These are phyloP conservation scores for Emydoidea blandingii DNA, from an alignment of 2,797 vertebrate genomes.

Conservation along the genomic window DNA sequence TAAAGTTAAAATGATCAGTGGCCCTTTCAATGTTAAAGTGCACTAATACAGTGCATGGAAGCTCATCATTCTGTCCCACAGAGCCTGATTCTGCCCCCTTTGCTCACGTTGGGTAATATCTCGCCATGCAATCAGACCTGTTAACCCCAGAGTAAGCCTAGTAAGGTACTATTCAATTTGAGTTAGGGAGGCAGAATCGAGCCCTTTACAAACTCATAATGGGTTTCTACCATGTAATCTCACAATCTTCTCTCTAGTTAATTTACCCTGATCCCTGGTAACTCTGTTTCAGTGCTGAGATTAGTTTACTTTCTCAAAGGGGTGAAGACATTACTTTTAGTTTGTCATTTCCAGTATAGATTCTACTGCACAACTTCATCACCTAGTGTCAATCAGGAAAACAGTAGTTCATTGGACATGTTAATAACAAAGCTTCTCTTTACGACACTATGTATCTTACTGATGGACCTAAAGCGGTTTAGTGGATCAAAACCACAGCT, in stretches of 20 bases:
- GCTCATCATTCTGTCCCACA: neutral
- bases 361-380: neutral
- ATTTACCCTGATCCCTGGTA: neutral
- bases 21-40: neutral
- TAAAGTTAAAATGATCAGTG: accelerated
- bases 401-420: neutral
- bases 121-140: accelerated
- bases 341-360: neutral
- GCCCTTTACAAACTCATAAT: neutral
- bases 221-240: neutral
- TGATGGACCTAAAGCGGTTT: neutral
- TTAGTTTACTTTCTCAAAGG: neutral
- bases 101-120: neutral
- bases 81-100: neutral
- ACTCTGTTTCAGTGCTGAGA: neutral
- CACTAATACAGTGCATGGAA: neutral
- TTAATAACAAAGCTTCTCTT: neutral
- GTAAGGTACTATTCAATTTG: accelerated
- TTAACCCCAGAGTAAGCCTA: accelerated
- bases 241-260: neutral
- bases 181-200: accelerated
- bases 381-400: neutral
- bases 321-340: neutral
- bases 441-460: neutral
- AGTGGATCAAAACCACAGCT: neutral